Conservation (phyloP, 2,888 invertebrate genomes). For the Drosophila stalkeri region DNA sequence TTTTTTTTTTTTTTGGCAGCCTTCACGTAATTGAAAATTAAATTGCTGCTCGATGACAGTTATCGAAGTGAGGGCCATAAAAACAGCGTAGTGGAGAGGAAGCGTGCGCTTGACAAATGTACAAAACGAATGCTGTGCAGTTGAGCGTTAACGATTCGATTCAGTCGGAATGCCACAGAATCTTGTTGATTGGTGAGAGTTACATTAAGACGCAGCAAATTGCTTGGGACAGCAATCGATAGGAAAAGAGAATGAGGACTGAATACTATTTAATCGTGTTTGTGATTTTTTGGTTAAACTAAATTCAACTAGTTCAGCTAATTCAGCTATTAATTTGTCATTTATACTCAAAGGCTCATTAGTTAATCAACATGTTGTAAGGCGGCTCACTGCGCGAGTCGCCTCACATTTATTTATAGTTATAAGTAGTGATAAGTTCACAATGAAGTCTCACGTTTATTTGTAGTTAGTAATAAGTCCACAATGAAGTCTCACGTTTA, state of each 20-base stretch:
- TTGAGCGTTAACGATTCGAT: constrained; percentile 67
- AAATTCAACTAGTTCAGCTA: background rate
- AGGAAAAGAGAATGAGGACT: background rate
- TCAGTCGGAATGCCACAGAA: constrained; percentile 36
- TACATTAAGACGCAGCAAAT: constrained; percentile 28
- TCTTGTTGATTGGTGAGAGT: constrained; percentile 35
- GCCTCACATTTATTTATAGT: too few relatives aligned
- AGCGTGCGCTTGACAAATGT: constrained; percentile 11
- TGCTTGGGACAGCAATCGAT: constrained; percentile 3
- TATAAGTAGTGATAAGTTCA: too few relatives aligned
- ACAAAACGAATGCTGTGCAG: constrained; percentile 50
- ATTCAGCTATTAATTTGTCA: too few relatives aligned
- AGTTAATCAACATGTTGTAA: too few relatives aligned
- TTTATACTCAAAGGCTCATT: too few relatives aligned
- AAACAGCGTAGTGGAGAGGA: background rate
- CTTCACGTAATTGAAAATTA: constrained; percentile 78
- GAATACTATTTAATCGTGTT: background rate
- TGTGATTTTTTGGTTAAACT: background rate
- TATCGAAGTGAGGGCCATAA: background rate
- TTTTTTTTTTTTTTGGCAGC: constrained; percentile 64
- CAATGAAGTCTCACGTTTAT: too few relatives aligned
- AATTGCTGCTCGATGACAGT: constrained; percentile 64
- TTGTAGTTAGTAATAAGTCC: too few relatives aligned
- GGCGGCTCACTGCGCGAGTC: too few relatives aligned
- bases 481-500: too few relatives aligned